Conservation (phyloP, 1,140 invertebrate species). For the Ceratosolen solmsi region DNA sequence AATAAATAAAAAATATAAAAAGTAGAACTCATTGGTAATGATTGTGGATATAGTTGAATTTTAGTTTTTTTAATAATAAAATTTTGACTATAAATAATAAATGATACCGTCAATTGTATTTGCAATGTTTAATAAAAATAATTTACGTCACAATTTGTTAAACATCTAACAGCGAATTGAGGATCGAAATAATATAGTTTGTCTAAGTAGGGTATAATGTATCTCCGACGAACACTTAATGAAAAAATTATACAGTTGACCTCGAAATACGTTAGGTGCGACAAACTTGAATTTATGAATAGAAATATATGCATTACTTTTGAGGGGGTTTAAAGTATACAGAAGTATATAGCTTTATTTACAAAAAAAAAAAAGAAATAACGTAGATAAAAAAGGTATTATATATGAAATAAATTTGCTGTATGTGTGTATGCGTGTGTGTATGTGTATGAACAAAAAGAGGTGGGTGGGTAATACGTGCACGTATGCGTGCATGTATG, state of each 20-base stretch:
- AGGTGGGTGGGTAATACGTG: too few species aligned
- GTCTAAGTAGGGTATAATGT: neutral
- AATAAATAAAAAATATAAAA: constrained; percentile 37
- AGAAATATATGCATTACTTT: constrained; percentile 35
- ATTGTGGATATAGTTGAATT: constrained; percentile 13
- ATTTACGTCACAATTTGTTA: neutral
- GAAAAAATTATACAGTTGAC: constrained; percentile 18
- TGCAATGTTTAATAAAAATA: constrained; percentile 36
- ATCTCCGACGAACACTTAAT: neutral
- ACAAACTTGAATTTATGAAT: constrained; percentile 28
- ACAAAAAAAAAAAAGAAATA: constrained; percentile 22
- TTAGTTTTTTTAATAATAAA: constrained; percentile 14
- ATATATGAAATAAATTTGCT: constrained; percentile 43
- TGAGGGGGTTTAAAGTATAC: constrained; percentile 38
- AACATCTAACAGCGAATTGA: constrained; percentile 1
- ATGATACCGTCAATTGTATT: too few species aligned
- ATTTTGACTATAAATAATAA: constrained; percentile 25
- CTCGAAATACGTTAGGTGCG: constrained; percentile 21
- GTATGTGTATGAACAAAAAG: neutral
- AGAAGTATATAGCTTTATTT: constrained; percentile 42
- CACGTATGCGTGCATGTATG: neutral
- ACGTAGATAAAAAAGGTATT: constrained; percentile 50
- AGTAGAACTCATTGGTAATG: constrained; percentile 7
- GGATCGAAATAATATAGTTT: constrained; percentile 3
- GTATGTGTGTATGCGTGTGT: neutral